Base-by-base conservation (phyloP, 2,113 vertebrate species). In the Brachypodius melanocephalos region DNA sequence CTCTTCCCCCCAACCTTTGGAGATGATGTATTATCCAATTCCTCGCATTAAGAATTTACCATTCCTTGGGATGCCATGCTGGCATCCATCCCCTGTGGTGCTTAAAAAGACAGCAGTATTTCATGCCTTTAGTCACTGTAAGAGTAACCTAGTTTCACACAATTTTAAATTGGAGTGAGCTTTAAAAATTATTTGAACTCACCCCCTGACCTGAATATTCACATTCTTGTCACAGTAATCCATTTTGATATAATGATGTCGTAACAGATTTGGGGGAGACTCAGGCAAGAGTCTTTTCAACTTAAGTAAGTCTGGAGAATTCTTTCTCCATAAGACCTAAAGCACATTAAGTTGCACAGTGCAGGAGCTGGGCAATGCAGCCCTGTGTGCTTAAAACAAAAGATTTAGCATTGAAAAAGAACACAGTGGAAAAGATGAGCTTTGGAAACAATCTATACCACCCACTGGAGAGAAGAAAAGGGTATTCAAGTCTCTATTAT, bases 181-280 rank as follows among this genome's bases (percentile, higher is more conserved):
- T 93, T 72, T 90, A 75, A 93, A 96, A 96, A 65, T 80, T 83
- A 36, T 83, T 88, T 67, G 10, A 89, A 67, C 31, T 92, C 40
- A 29, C 52, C 46, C 4, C 24, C 7, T 87, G 63, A 77, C 85
- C 90, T 88, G 79, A 95, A 90, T 88, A 94, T 88, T 89, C 43
- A 48, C 68, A 61, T 74, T 88, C 58, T 55, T 74, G 75, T 93
- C 82, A 51, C 72, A 75, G 43, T 36, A 21, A 58, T 67, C 40
- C 13, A 4, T 69, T 92, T 71, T 31, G 45, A 86, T 90, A 51
- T 67, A 86, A 88, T 67, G 59, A 74, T 17, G 0, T 77, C 52
- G 6, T 73, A 75, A 77, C 18, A 59, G 52, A 63, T 76, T 49
- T 89, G 32, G 32, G 49, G 16, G 77, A 77, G 62, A 12, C 21